Evolutionary conservation across 2,888 invertebrate species (phyloP).

Genomic region (Ptilodon capucinus): DNA sequence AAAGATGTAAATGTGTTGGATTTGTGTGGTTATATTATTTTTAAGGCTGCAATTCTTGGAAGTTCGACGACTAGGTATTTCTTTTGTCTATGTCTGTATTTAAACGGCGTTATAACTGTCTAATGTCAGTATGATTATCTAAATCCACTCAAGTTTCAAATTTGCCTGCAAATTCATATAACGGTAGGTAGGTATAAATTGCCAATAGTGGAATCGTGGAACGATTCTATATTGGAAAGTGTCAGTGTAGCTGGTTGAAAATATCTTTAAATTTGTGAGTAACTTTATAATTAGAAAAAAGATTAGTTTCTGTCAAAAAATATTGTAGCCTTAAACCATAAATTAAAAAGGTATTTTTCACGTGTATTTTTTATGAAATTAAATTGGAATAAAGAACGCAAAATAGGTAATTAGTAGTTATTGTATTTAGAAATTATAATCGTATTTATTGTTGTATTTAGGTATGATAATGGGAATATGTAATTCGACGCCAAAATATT

Average conservation of each 20-base stretch:
- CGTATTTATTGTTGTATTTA: constrained; percentile 49
- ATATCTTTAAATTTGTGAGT: too few species aligned
- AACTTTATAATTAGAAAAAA: neutral
- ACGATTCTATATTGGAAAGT: too few species aligned
- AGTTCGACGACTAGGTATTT: too few species aligned
- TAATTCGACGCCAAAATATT: constrained; percentile 64
- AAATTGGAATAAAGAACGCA: constrained; percentile 12
- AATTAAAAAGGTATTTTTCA: constrained; percentile 23
- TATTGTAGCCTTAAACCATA: constrained; percentile 27
- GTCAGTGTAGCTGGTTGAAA: too few species aligned
- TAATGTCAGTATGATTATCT: too few species aligned
- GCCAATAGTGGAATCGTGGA: too few species aligned
- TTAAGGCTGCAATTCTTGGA: constrained; percentile 38
- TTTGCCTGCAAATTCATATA: too few species aligned
- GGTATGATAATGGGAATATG: constrained; percentile 38
- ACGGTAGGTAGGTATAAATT: too few species aligned
- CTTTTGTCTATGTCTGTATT: too few species aligned
- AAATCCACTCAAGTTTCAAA: too few species aligned
- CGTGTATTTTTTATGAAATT: constrained; percentile 16
- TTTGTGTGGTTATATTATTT: constrained; percentile 44
- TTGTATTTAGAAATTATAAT: constrained; percentile 23
- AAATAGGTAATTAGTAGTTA: constrained; percentile 13
- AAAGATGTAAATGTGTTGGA: constrained; percentile 81
- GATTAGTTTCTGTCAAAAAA: too few species aligned
- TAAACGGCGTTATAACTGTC: too few species aligned